Conservation (phyloP, 2,113 vertebrate species). For the Agapornis roseicollis region DNA sequence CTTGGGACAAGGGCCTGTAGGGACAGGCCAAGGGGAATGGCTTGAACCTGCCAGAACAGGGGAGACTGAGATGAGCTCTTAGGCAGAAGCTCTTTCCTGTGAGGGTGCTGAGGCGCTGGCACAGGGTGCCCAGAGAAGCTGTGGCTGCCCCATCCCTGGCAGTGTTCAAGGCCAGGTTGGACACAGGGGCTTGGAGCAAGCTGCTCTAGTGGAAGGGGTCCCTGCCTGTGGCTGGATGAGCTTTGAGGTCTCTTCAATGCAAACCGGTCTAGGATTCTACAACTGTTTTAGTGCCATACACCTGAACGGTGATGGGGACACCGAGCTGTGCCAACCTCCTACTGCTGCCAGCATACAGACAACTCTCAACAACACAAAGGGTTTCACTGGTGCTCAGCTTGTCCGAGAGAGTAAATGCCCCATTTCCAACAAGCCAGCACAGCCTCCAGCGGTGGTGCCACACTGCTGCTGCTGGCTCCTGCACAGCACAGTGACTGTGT, state of each 20-base stretch:
- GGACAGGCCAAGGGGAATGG: too few relatives aligned
- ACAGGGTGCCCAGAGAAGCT: too few relatives aligned
- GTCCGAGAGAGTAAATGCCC: accelerated
- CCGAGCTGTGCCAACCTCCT: too few relatives aligned
- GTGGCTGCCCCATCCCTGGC: too few relatives aligned
- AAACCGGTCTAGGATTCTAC: background rate
- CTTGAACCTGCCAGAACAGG: too few relatives aligned
- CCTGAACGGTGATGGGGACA: accelerated
- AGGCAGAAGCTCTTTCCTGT: too few relatives aligned
- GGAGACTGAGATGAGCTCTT: too few relatives aligned
- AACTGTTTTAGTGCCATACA: accelerated
- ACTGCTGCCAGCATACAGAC: background rate
- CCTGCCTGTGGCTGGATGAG: accelerated
- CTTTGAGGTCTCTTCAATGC: background rate
- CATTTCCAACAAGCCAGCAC: accelerated
- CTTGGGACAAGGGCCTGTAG: too few relatives aligned
- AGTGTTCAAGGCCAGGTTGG: too few relatives aligned
- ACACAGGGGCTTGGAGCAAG: too few relatives aligned
- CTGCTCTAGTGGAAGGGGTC: background rate
- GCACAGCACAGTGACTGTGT: accelerated
- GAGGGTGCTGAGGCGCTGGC: too few relatives aligned
- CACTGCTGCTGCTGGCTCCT: accelerated
- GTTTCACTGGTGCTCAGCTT: accelerated
- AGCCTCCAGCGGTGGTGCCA: accelerated
- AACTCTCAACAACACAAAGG: background rate